phyloP scores from a whole-genome alignment of 2,888 invertebrate species.

The Pandemis corylana region DNA sequence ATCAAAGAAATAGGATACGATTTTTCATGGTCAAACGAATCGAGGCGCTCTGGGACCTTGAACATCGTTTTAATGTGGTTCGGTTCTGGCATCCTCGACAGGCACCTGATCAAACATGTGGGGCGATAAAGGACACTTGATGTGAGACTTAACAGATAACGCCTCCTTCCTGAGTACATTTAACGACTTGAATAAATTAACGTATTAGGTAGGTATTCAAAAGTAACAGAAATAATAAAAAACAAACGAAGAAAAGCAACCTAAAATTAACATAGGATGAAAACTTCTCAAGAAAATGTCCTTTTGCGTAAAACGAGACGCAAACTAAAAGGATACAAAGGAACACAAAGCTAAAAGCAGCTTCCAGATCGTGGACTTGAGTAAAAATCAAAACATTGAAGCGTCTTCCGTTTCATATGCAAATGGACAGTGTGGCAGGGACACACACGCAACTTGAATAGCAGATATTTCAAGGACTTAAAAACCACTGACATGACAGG shows the following conservation, averaged over 20 bases:
- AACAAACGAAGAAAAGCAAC: constrained; percentile 39
- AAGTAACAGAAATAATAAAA: constrained; percentile 7
- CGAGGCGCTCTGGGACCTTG: constrained; percentile 63
- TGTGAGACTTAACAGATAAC: constrained; percentile 76
- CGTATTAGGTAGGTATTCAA: neutral
- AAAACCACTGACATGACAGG: neutral
- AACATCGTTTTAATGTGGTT: constrained; percentile 57
- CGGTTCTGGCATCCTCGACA: constrained; percentile 64
- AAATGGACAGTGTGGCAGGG: constrained; percentile 66
- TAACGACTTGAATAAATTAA: constrained; percentile 34
- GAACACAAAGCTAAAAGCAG: constrained; percentile 57
- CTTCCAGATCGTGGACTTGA: constrained; percentile 57
- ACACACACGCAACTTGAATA: constrained; percentile 56
- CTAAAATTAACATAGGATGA: constrained; percentile 48
- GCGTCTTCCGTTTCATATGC: constrained; percentile 74
- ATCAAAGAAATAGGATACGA: constrained; percentile 53
- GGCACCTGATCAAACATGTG: constrained; percentile 83
- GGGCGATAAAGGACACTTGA: constrained; percentile 82
- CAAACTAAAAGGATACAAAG: constrained; percentile 56
- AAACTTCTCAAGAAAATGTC: constrained; percentile 48
- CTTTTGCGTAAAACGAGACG: constrained; percentile 54
- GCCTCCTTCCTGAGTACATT: constrained; percentile 63
- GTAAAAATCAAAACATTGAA: constrained; percentile 75
- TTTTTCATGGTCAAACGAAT: constrained; percentile 72
- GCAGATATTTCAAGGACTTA: constrained; percentile 38